Conservation (phyloP, 2,113 vertebrate species). For the Triplophysa siluroides region DNA sequence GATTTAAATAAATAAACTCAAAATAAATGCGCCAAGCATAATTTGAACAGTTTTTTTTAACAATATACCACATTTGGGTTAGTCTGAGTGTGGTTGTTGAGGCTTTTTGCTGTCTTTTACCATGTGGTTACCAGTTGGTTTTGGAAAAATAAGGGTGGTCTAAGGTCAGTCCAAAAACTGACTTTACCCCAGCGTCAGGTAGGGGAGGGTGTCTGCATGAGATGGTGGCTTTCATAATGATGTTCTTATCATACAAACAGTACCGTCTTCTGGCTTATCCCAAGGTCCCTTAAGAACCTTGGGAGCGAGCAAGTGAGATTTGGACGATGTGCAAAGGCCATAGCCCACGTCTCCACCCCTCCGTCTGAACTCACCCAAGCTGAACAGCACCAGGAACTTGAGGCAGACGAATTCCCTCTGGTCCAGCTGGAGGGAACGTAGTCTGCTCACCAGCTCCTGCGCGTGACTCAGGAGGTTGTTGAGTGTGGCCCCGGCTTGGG, state of each 20-base stretch:
- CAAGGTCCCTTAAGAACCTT: conserved; percentile 50
- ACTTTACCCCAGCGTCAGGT: neutral
- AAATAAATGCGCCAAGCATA: too few species aligned
- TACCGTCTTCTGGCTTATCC: conserved; percentile 29
- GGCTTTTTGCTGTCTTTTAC: neutral
- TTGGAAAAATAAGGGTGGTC: neutral
- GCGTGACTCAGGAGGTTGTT: conserved; percentile 94
- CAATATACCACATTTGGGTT: neutral
- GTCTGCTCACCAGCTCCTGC: conserved; percentile 93
- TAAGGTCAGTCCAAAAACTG: neutral
- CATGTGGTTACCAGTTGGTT: neutral
- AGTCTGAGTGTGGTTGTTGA: neutral
- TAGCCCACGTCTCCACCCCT: conserved; percentile 22
- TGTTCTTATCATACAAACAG: conserved; percentile 29
- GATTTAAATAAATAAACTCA: too few species aligned
- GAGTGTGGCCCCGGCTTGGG: conserved; percentile 92
- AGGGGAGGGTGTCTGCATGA: neutral
- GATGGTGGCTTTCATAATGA: conserved; percentile 1
- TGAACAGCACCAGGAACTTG: conserved; percentile 98
- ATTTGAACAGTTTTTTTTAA: neutral
- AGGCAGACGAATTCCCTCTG: conserved; percentile 98
- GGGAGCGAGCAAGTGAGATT: conserved; percentile 23
- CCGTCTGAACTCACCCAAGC: conserved; percentile 83
- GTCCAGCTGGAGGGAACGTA: conserved; percentile 93
- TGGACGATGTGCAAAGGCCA: neutral